phyloP scores from a whole-genome alignment of 2,797 vertebrate species.

The Moxostoma hubbsi region DNA sequence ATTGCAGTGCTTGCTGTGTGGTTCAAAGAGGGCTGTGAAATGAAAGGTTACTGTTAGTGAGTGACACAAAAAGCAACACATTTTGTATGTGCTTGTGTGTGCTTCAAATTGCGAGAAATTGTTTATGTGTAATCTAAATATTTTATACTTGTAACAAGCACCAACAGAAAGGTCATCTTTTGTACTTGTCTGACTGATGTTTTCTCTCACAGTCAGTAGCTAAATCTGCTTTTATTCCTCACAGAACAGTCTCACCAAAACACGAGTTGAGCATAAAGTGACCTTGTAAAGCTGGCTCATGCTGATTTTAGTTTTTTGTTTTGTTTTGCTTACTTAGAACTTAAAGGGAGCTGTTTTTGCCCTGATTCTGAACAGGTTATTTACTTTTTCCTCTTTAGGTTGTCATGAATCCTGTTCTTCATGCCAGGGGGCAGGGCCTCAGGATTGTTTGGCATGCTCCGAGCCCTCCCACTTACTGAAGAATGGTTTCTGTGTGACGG shows the following conservation, averaged over 20 bases:
- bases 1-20: constrained; percentile 24
- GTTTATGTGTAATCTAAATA: neutral
- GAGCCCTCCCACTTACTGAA: constrained; percentile 75
- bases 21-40: constrained; percentile 38
- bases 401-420: constrained; percentile 85
- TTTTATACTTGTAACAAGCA: neutral
- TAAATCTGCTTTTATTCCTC: constrained; percentile 5
- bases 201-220: constrained; percentile 20
- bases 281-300: constrained; percentile 26
- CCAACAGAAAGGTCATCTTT: constrained; percentile 52
- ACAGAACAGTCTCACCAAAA: constrained; percentile 31
- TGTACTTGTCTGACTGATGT: constrained; percentile 39
- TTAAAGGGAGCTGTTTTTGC: neutral
- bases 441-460: constrained; percentile 83
- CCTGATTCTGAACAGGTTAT: constrained; percentile 36
- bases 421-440: constrained; percentile 79
- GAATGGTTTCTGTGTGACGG: constrained; percentile 77
- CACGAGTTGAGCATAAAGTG: constrained; percentile 25
- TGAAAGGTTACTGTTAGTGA: constrained; percentile 11
- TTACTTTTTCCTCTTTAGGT: constrained; percentile 70
- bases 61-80: neutral
- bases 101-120: neutral
- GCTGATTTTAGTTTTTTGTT: neutral
- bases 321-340: neutral
- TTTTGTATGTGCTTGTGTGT: neutral